phyloP scores from a whole-genome alignment of 2,113 vertebrate genomes.

The Vulpes ferrilata region DNA sequence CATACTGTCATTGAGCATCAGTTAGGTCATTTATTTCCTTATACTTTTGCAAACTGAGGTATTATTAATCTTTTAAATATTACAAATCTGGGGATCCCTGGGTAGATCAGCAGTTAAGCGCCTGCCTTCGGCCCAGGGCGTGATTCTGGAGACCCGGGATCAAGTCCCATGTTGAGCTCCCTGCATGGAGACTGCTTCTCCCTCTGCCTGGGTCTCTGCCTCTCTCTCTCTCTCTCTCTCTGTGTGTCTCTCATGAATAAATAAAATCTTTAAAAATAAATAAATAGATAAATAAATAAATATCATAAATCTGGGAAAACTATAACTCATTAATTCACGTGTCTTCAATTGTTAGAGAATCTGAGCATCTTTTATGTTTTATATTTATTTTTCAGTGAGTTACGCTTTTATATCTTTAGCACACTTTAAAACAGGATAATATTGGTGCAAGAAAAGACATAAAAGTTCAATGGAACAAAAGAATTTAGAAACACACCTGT shows the following conservation, averaged over 20 bases:
- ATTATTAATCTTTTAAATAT: not conserved
- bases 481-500: not conserved
- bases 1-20: no score
- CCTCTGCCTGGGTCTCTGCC: no score
- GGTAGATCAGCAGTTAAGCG: no score
- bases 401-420: not conserved
- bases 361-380: not conserved
- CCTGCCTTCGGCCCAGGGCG: no score
- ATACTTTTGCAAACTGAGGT: not conserved
- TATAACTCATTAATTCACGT: not conserved
- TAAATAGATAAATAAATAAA: no score
- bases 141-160: no score
- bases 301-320: not conserved
- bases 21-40: no score
- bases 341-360: not conserved
- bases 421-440: not conserved
- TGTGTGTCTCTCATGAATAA: no score
- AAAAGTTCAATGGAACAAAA: not conserved
- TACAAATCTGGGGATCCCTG: not conserved
- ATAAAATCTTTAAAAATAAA: no score
- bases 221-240: no score
- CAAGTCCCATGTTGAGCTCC: no score
- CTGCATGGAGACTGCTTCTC: no score
- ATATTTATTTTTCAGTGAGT: not conserved
- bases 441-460: not conserved